phyloP scores from a whole-genome alignment of 2,888 invertebrate species.

The Reticulitermes lucifugus region DNA sequence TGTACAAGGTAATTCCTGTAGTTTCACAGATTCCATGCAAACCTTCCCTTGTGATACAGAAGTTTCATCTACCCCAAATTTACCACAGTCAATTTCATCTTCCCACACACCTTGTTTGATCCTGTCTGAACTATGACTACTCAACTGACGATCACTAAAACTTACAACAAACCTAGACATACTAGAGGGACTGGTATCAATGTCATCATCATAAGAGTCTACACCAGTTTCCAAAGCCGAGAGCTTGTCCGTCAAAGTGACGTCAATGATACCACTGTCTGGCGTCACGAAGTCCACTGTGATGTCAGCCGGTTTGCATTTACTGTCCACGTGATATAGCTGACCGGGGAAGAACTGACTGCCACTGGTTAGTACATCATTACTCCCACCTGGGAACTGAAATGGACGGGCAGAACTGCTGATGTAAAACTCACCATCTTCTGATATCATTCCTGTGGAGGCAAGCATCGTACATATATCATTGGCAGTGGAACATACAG shows the following conservation, averaged over 20 bases:
- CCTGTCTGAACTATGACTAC: background rate
- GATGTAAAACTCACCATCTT: conserved; percentile 79
- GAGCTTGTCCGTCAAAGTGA: conserved; percentile 63
- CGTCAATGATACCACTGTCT: conserved; percentile 73
- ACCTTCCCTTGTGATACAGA: background rate
- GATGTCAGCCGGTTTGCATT: conserved; percentile 5
- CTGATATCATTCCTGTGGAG: conserved; percentile 62
- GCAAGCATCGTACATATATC: too few species aligned
- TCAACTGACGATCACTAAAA: background rate
- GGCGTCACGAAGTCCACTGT: conserved; percentile 32
- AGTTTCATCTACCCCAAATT: background rate
- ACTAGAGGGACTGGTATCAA: conserved; percentile 44
- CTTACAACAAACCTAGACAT: conserved; percentile 30
- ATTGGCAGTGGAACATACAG: too few species aligned
- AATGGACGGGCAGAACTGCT: conserved; percentile 80
- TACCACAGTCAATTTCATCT: background rate
- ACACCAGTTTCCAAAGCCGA: background rate
- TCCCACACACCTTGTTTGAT: background rate
- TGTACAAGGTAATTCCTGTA: background rate
- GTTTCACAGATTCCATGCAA: background rate
- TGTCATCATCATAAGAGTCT: conserved; percentile 46
- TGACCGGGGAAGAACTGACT: conserved; percentile 81
- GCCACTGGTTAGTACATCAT: conserved; percentile 56
- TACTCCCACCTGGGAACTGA: conserved; percentile 57
- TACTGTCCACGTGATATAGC: background rate